Evolutionary conservation across 2,113 vertebrate species (phyloP).

Genomic region (Nycticorax nycticorax): DNA sequence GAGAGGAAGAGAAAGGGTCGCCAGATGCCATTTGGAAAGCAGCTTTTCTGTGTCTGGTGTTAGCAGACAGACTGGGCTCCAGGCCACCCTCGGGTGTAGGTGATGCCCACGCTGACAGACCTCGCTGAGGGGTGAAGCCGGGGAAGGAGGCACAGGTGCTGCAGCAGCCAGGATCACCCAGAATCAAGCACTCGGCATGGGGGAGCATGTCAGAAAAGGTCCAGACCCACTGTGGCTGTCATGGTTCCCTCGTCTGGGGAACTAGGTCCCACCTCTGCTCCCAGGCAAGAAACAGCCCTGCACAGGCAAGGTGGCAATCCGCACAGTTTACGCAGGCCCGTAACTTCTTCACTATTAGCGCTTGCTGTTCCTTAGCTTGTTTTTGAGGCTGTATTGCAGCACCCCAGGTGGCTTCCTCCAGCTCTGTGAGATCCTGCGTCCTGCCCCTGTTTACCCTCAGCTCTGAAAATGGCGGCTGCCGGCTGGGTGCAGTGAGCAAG

Average conservation of each 20-base stretch:
- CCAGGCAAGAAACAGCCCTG: background rate
- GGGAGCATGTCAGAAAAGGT: background rate
- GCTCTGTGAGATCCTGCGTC: background rate
- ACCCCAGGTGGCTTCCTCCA: background rate
- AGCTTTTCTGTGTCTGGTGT: background rate
- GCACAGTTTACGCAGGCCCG: background rate
- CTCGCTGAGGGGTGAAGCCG: background rate
- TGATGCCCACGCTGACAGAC: background rate
- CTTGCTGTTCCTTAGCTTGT: background rate
- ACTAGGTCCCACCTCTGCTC: background rate
- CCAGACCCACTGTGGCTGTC: background rate
- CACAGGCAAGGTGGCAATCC: background rate
- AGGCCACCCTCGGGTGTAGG: background rate
- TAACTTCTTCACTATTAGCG: too few species aligned
- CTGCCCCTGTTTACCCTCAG: background rate
- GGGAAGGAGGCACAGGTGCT: background rate
- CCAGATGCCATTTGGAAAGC: background rate
- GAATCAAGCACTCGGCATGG: background rate
- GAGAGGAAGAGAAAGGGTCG: background rate
- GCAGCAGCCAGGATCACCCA: background rate
- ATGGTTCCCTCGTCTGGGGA: accelerated
- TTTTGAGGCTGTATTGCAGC: background rate
- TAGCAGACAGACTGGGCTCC: background rate
- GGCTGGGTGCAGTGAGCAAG: background rate
- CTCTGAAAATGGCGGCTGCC: background rate